These are phyloP conservation scores for Hybognathus amarus DNA, from an alignment of 2,797 vertebrate genomes.

Conservation along the genomic window DNA sequence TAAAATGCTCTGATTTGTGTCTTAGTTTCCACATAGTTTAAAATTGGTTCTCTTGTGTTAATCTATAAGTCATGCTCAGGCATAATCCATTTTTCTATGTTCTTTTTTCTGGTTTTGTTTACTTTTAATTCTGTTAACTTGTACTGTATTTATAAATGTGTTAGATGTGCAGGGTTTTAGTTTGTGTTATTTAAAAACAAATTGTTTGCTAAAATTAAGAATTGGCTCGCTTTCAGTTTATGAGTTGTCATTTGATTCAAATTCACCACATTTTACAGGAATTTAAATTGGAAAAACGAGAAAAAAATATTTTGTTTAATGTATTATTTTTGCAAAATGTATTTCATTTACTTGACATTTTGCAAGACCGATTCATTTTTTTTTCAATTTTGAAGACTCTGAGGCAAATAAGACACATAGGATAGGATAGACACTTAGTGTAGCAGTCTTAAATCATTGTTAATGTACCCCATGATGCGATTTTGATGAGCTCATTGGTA, in stretches of 20 bases:
- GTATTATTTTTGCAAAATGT: too few relatives aligned
- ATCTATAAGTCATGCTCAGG: background rate
- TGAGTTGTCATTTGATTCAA: background rate
- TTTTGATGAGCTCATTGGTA: background rate
- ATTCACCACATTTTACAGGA: background rate
- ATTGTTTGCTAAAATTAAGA: background rate
- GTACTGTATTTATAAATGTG: background rate
- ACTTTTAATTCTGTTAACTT: background rate
- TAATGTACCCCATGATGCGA: background rate
- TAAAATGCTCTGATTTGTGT: background rate
- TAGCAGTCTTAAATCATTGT: background rate
- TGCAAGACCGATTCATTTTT: background rate
- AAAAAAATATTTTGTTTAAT: background rate
- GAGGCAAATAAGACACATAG: background rate
- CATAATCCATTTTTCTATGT: background rate
- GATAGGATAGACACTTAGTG: background rate
- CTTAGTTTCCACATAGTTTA: background rate
- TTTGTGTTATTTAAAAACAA: background rate
- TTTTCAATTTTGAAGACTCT: background rate
- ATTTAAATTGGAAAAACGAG: background rate
- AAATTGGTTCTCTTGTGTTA: background rate
- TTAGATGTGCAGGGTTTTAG: background rate
- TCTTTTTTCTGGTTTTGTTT: background rate
- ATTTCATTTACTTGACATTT: background rate
- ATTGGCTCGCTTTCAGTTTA: background rate